Conservation (phyloP, 1,140 invertebrate species). For the Helicoverpa armigera region DNA sequence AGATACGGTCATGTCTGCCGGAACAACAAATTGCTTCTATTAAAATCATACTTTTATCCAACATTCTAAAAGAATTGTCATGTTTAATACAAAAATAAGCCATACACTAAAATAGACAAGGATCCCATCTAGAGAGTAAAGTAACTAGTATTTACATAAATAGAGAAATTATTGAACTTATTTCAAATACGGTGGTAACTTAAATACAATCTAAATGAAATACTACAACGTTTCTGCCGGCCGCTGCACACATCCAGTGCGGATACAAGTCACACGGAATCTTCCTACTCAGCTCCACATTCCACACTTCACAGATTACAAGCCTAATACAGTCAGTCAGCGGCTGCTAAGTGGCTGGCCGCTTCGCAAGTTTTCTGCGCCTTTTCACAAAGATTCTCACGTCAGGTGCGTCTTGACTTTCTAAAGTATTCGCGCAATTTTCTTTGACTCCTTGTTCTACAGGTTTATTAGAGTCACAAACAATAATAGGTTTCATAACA, state of each 20-base stretch:
- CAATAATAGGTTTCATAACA: neutral
- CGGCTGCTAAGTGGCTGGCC: slow-evolving; percentile 36
- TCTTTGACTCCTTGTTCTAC: slow-evolving; percentile 40
- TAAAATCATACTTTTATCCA: too few relatives aligned
- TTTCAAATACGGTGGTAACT: slow-evolving; percentile 7
- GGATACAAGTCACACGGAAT: neutral
- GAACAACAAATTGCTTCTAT: too few relatives aligned
- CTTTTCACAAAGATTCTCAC: slow-evolving; percentile 78
- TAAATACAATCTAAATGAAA: neutral
- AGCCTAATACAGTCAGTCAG: too few relatives aligned
- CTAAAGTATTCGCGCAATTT: slow-evolving; percentile 42
- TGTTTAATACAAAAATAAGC: too few relatives aligned
- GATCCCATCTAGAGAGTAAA: too few relatives aligned
- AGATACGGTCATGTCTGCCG: too few relatives aligned
- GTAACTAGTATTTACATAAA: neutral
- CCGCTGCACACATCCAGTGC: too few relatives aligned
- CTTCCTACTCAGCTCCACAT: neutral
- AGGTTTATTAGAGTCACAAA: slow-evolving; percentile 13
- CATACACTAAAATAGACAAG: too few relatives aligned
- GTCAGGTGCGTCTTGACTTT: slow-evolving; percentile 70
- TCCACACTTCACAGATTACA: neutral
- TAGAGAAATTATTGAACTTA: neutral
- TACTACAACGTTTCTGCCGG: neutral
- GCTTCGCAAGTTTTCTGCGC: slow-evolving; percentile 67
- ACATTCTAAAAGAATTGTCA: too few relatives aligned